Evolutionary conservation across 2,888 invertebrate species (phyloP), one percentile per base, ranked within the genome.

Genomic region (Sinelater perroti): DNA sequence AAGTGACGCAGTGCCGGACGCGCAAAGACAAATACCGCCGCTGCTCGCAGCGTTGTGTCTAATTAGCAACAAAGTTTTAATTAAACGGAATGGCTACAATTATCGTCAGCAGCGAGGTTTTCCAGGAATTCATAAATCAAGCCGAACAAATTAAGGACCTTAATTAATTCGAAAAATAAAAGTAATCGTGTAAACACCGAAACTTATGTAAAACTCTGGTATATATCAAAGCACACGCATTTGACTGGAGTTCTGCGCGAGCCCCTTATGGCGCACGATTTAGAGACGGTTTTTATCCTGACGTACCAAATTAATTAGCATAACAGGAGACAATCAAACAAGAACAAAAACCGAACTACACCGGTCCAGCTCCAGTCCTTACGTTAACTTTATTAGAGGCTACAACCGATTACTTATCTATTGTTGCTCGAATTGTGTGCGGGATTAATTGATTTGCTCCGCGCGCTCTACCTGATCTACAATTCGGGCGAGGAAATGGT

Each of bases 291-390:
- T 52, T 55, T 57, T 45, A 52, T 52, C 24, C 35, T 18, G 45
- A 44, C 56, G 42, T 50, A 46, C 52, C 53, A 57, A 53, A 57
- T 57, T 57, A 57, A 57, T 57, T 57, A 57, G 52, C 57, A 57
- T 57, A 57, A 57, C 56, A 50, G 56, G 56, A 50, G 56, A 56
- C 56, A 56, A 56, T 56, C 47, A 46, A 53, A 57, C 36, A 53
- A 57, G 42, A 53, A 44, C 35, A 57, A 53, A 45, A 51, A 45
- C 45, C 35, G 31, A 46, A 44, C 44, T 24, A 53, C 53, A 53
- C 53, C 53, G 53, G 52, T 52, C 35, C 40, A 51, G 35, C 52
- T 42, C 44, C 44, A 33, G 52, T 52, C 52, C 33, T 44, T 42
- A 52, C 38, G 40, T 51, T 51, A 51, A 51, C 40, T 51, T 51